phyloP scores from a whole-genome alignment of 2,113 vertebrate genomes.

The Microcebus griseorufus region DNA sequence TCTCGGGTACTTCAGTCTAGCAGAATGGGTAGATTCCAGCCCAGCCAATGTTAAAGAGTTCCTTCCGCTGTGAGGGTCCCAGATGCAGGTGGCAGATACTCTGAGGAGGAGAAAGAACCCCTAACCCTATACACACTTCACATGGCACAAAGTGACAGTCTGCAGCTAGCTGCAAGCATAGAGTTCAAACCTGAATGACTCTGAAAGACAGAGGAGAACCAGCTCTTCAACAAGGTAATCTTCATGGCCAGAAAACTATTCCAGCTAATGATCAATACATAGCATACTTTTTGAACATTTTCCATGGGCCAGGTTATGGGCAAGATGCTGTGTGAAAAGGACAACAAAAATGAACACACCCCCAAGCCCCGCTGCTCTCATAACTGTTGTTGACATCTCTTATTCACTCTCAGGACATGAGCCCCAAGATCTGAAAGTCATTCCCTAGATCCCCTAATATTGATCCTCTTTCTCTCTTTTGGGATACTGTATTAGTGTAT shows the following conservation, averaged over 20 bases:
- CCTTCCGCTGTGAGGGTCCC: not conserved
- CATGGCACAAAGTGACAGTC: not conserved
- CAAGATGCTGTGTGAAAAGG: not conserved
- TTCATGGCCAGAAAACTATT: not conserved
- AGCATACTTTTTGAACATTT: not conserved
- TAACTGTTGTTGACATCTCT: not conserved
- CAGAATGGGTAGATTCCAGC: not conserved
- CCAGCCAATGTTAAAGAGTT: not conserved
- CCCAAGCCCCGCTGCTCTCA: rapidly evolving
- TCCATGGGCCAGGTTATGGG: not conserved
- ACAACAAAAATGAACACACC: not conserved
- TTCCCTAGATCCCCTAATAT: not conserved
- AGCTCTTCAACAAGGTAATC: not conserved
- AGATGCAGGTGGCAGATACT: not conserved
- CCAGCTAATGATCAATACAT: not conserved
- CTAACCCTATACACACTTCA: not conserved
- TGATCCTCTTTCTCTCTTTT: not conserved
- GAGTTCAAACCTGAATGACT: not conserved
- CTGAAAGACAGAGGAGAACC: not conserved
- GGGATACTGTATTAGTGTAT: not conserved
- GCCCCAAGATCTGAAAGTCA: not conserved
- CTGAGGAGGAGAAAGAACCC: not conserved
- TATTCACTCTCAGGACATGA: not conserved
- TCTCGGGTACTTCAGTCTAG: not conserved
- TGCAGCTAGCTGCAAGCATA: rapidly evolving